Evolutionary conservation across 2,888 invertebrate genomes (phyloP), one percentile per base, ranked within the genome.

Genomic region (Volucella bombylans): DNA sequence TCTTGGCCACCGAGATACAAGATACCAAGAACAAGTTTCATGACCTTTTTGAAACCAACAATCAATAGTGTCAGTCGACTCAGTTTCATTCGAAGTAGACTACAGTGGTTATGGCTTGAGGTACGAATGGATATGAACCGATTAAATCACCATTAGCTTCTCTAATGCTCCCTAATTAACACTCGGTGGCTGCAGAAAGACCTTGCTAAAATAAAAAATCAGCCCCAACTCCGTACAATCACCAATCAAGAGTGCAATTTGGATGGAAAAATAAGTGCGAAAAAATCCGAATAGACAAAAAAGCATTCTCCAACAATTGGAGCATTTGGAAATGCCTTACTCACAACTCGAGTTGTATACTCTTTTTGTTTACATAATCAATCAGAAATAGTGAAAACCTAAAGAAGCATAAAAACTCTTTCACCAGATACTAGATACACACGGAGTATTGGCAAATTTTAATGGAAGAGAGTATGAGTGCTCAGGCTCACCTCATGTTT

Each of bases 101-200:
- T 23, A 23, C 18, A 23, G 18, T 23, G 18, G 18, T 23, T 23
- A 2, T 23, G 31, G 31, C 31, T 31, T 31, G 31, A 31, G 31
- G 6, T 31, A 6, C 6, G 1, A 31, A 31, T 31, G 31, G 31
- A 31, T 31, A 31, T 31, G 31, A 31, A 31, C 6, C 31, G 31
- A 31, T 31, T 31, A 31, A 31, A 31, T 31, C 31, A 31, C 69
- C 79, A 69, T 67, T 83, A 80, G 83, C 80, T 80, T 80, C 79
- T 80, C 80, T 71, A 80, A 80, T 80, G 67, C 69, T 65, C 38
- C 49, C 80, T 83, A 83, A 80, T 83, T 80, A 83, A 71, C 80
- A 12, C 55, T 57, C 72, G 62, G 54, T 59, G 31, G 14, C 43
- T 12, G 61, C 15, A 55, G 43, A 61, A 73, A 78, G 68, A 81